A percentile compares a stretch with the other conserved stretches of the same genome.
These are phyloP conservation scores for Nannospalax galili DNA, from an alignment of 2,113 vertebrate species.

Conservation along the genomic window DNA sequence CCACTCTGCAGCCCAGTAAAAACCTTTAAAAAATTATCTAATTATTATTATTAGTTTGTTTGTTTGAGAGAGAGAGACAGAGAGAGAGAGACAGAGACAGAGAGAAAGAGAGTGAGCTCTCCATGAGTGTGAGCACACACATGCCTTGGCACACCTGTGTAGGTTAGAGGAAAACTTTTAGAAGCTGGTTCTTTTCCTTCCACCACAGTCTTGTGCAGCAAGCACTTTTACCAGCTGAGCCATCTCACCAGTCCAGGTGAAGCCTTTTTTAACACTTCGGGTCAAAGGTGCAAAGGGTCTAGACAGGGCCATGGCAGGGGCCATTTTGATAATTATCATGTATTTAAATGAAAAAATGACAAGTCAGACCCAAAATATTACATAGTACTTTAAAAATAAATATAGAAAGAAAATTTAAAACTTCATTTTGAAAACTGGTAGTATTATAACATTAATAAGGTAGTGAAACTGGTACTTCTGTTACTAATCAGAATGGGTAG, in stretches of 20 bases:
- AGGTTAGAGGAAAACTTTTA: neutral
- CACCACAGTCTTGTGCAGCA: neutral
- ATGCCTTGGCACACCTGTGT: neutral
- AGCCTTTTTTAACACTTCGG: neutral
- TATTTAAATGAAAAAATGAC: neutral
- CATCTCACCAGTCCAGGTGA: too few relatives aligned
- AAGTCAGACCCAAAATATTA: neutral
- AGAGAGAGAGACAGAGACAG: too few relatives aligned
- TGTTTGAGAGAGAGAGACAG: neutral
- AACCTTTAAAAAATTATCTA: too few relatives aligned
- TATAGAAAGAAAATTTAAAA: neutral
- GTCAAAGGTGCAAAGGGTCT: neutral
- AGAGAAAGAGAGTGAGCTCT: too few relatives aligned
- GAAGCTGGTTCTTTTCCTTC: neutral
- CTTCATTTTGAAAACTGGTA: constrained; percentile 34
- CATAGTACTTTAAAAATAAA: neutral
- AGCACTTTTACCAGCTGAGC: neutral
- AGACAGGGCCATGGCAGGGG: neutral
- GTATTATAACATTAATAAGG: neutral
- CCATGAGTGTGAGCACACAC: neutral
- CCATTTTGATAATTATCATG: neutral
- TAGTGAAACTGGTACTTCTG: neutral
- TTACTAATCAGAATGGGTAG: constrained; percentile 27
- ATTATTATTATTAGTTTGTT: neutral
- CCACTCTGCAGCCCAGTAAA: too few relatives aligned